Evolutionary conservation across 2,113 vertebrate species (phyloP).

Genomic region (Syngnathus typhle): DNA sequence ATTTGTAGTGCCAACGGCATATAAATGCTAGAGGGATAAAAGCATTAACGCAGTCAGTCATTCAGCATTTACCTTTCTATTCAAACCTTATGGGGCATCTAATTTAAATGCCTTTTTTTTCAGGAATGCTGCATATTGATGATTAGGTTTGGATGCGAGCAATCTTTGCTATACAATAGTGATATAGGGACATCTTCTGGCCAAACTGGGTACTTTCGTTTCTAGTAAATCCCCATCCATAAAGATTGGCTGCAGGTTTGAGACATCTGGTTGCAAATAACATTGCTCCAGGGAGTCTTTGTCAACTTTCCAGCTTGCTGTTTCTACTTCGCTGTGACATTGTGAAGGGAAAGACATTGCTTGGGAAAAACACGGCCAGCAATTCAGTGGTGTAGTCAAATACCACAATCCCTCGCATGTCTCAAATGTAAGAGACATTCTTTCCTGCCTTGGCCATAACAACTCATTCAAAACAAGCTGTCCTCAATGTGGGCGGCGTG

Average conservation of each 20-base stretch:
- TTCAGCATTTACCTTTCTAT: constrained; percentile 44
- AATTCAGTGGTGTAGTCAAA: constrained; percentile 16
- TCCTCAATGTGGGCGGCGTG: constrained; percentile 58
- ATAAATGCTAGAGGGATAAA: constrained; percentile 17
- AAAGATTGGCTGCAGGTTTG: constrained; percentile 22
- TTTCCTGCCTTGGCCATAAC: constrained; percentile 39
- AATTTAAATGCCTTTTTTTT: constrained; percentile 22
- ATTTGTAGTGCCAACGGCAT: constrained; percentile 12
- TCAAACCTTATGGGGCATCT: constrained; percentile 26
- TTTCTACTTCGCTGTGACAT: constrained; percentile 30
- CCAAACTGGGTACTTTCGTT: background rate
- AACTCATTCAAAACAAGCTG: constrained; percentile 45
- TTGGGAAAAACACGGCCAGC: constrained; percentile 6
- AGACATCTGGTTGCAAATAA: constrained; percentile 44
- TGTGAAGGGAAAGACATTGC: background rate
- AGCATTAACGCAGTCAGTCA: constrained; percentile 33
- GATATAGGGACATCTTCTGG: constrained; percentile 71
- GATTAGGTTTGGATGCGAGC: background rate
- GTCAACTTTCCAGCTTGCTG: constrained; percentile 16
- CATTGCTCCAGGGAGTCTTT: constrained; percentile 24
- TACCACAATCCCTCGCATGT: constrained; percentile 40
- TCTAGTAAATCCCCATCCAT: constrained; percentile 3
- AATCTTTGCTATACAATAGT: constrained; percentile 25
- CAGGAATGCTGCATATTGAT: constrained; percentile 9
- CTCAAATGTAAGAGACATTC: constrained; percentile 37